Base-by-base conservation (phyloP, 2,797 vertebrate species). In the Syndactyla subalaris region DNA sequence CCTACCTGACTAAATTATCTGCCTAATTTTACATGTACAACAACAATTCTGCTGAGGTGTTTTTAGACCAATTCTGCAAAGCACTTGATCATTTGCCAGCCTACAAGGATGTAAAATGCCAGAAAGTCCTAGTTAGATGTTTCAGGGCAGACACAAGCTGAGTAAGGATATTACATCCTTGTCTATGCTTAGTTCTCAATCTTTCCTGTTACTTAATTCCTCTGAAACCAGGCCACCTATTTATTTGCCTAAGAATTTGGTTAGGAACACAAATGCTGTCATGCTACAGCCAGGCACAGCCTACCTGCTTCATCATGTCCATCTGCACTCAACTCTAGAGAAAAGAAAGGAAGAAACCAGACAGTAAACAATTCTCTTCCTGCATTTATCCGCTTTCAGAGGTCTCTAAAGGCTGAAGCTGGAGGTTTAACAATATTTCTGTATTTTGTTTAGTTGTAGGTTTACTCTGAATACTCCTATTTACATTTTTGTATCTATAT, bases 361-460 rank as follows among this genome's bases (percentile, higher is more conserved):
- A 52, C 26, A 45, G 9, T 16, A 32, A 85, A 38, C 5, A 36
- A 48, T 14, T 5, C 23, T 19, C 4, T 4, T n/a, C 7, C 12
- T 85, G 21, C 30, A 70, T 67, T 84, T 81, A 36, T 61, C 11
- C 3, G 38, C n/a, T 48, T 76, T 24, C 34, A 73, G 45, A 59
- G 57, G 2, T 18, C 20, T 78, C 38, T 63, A 20, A 65, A 66
- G 10, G 1, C 13, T 68, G 38, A 72, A 32, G 11, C 8, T 41
- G 7, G 15, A 62, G 10, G 8, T 81, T 78, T 78, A 51, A 39
- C 24, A 80, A 34, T 1, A 2, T 41, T 62, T 85, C 5, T 51
- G 0, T 32, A 14, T 76, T 71, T 85, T 67, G 38, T 14, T 62
- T 32, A 9, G 4, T 3, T 1, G 30, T 51, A 8, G 0, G 2